phyloP scores from a whole-genome alignment of 2,113 vertebrate species.

The Laticauda colubrina region DNA sequence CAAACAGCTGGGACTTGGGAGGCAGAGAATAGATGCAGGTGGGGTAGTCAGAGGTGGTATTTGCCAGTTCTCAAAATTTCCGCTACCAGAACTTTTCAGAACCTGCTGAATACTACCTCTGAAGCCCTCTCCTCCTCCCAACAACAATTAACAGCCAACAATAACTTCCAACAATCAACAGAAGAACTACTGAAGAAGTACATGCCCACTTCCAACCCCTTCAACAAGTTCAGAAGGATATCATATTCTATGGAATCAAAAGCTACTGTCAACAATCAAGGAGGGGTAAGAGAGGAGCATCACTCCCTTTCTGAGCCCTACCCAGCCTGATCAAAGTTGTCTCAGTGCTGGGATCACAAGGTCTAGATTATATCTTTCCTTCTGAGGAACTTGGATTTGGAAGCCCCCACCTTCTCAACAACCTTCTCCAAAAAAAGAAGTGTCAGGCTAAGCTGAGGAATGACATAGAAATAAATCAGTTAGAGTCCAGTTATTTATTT shows the following conservation, averaged over 20 bases:
- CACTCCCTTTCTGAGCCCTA: background rate
- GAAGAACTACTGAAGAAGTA: background rate
- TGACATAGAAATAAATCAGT: too few species aligned
- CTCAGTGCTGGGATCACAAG: background rate
- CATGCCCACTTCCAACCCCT: background rate
- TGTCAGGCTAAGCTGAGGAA: too few species aligned
- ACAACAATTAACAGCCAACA: background rate
- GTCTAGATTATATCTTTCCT: background rate
- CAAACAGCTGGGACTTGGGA: too few species aligned
- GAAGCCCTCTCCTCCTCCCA: background rate
- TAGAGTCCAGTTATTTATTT: too few species aligned
- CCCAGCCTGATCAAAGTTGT: background rate
- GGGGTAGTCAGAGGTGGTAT: too few species aligned
- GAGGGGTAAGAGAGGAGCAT: background rate
- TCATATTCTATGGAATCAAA: background rate
- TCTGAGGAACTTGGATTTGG: background rate
- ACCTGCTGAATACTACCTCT: too few species aligned
- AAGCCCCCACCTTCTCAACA: background rate
- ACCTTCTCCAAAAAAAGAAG: background rate
- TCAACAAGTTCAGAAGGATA: background rate
- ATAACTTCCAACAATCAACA: too few species aligned
- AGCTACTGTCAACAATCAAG: background rate
- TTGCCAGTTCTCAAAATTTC: too few species aligned
- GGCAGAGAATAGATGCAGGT: too few species aligned
- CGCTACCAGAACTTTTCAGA: too few species aligned